phyloP scores from a whole-genome alignment of 1,140 invertebrate genomes.

The Glossosoma conforme region DNA sequence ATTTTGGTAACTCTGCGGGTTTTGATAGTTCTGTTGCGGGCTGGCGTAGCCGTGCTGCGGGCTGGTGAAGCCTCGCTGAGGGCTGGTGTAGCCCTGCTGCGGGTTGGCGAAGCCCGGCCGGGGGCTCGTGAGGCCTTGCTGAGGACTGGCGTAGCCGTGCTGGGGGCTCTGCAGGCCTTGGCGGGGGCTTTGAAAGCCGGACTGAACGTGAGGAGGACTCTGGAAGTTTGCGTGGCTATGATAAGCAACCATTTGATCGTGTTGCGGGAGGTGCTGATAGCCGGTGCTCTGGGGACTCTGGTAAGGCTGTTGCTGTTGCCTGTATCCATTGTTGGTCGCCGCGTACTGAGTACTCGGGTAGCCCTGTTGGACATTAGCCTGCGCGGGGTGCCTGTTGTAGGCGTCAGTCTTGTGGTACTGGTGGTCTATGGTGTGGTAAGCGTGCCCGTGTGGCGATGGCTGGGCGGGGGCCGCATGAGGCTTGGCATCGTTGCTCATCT shows the following conservation, averaged over 20 bases:
- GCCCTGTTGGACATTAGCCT: conserved; percentile 35
- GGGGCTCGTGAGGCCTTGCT: conserved; percentile 10
- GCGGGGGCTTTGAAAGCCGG: conserved; percentile 18
- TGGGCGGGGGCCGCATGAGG: conserved; percentile 33
- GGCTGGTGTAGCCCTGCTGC: conserved; percentile 21
- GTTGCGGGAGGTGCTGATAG: conserved; percentile 44
- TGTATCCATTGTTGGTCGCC: conserved; percentile 37
- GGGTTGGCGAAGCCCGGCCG: conserved; percentile 20
- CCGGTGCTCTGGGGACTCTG: conserved; percentile 35
- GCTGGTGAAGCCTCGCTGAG: conserved; percentile 16
- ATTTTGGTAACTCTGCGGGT: conserved; percentile 11
- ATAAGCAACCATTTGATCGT: too few species aligned
- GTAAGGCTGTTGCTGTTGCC: conserved; percentile 39
- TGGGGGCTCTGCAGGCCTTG: conserved; percentile 8
- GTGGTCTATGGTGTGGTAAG: conserved; percentile 43
- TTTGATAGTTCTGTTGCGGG: conserved; percentile 14
- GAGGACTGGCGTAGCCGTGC: conserved; percentile 17
- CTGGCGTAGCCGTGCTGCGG: conserved; percentile 5
- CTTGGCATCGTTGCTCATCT: conserved; percentile 37
- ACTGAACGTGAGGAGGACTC: conserved; percentile 11
- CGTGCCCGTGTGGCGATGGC: conserved; percentile 33
- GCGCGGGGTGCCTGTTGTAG: conserved; percentile 43
- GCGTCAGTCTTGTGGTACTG: conserved; percentile 44
- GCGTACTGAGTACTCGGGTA: conserved; percentile 34
- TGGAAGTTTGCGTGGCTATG: conserved; percentile 28